These are phyloP conservation scores for Gadus macrocephalus DNA, from an alignment of 2,113 vertebrate genomes.

Conservation along the genomic window DNA sequence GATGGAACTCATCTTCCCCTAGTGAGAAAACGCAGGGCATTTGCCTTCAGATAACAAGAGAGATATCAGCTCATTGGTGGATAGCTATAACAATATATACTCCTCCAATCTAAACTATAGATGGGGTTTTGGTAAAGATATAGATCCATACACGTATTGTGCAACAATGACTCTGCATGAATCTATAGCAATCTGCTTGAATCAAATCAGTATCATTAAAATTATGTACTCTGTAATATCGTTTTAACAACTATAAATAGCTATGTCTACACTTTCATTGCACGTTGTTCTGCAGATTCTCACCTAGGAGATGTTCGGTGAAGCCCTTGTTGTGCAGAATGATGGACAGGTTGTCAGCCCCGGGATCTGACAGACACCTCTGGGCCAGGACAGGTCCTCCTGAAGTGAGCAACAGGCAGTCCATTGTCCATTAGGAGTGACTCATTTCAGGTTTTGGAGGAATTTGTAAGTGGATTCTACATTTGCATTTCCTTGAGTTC, in stretches of 20 bases:
- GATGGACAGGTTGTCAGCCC: constrained; percentile 22
- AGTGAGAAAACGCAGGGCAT: constrained; percentile 1
- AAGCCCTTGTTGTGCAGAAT: constrained; percentile 4
- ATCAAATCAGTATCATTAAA: background rate
- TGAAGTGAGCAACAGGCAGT: constrained; percentile 9
- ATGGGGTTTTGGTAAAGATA: too few species aligned
- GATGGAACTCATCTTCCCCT: constrained; percentile 64
- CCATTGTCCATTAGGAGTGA: too few species aligned
- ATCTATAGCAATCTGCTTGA: too few species aligned
- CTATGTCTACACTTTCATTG: background rate
- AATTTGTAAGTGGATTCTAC: too few species aligned
- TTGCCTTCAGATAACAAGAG: background rate
- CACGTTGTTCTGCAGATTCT: constrained; percentile 14
- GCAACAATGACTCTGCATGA: too few species aligned
- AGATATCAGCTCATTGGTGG: too few species aligned
- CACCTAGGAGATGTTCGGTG: constrained; percentile 47
- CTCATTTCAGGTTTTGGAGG: too few species aligned
- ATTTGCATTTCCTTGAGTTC: too few species aligned
- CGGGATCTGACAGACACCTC: constrained; percentile 64
- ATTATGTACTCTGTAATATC: background rate
- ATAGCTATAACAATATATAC: too few species aligned
- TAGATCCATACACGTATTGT: too few species aligned
- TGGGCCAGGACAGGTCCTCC: constrained; percentile 42
- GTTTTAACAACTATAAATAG: background rate
- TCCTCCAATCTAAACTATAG: too few species aligned